Evolutionary conservation across 2,888 invertebrate species (phyloP).

Genomic region (Trachelus troglodyta): DNA sequence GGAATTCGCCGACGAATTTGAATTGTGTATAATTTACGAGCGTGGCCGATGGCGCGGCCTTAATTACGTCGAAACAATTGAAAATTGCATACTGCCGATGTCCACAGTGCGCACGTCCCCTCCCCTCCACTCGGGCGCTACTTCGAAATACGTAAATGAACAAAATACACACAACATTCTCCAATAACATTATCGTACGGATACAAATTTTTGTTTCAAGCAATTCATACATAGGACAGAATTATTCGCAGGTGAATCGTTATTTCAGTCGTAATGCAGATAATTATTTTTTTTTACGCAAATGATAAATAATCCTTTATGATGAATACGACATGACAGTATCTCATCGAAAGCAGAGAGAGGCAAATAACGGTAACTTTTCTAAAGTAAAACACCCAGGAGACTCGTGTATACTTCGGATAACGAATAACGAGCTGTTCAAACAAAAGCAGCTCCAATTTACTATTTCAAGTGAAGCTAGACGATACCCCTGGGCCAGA

Average conservation of each 20-base stretch:
- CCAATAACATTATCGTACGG: not conserved
- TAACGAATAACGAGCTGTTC: slow-evolving; percentile 3
- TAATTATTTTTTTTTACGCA: not conserved
- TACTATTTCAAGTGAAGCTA: not conserved
- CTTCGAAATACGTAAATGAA: not conserved
- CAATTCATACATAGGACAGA: not conserved
- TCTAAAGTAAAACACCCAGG: not conserved
- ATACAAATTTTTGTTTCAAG: not conserved
- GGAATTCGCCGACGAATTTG: slow-evolving; percentile 15
- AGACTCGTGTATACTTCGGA: not conserved
- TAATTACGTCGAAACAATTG: slow-evolving; percentile 29
- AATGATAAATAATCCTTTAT: not conserved
- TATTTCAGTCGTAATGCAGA: not conserved
- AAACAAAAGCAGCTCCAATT: not conserved
- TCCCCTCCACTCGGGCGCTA: not conserved
- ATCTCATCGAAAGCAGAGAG: not conserved
- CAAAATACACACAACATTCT: not conserved
- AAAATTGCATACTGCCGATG: slow-evolving; percentile 22
- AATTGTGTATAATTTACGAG: slow-evolving; percentile 16
- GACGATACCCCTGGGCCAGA: slow-evolving; percentile 3
- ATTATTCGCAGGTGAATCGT: not conserved
- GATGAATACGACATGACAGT: not conserved
- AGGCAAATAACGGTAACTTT: not conserved
- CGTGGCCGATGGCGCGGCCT: slow-evolving; percentile 1
- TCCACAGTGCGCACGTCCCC: not conserved